Evolutionary conservation across 2,797 vertebrate species (phyloP).

Genomic region (Craterocephalus amniculus): DNA sequence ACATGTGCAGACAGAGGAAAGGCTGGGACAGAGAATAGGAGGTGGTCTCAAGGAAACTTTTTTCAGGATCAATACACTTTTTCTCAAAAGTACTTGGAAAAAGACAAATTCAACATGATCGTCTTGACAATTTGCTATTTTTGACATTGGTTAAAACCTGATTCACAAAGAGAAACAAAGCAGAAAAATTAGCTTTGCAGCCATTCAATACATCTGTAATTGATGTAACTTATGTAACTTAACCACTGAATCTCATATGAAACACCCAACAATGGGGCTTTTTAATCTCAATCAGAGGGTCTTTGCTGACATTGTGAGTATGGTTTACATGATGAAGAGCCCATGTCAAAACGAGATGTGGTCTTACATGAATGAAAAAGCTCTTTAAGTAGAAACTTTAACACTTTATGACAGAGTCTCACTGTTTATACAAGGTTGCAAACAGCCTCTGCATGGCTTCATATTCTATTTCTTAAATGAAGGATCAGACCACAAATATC

Average conservation of each 20-base stretch:
- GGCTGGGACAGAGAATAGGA: background rate
- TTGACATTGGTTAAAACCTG: background rate
- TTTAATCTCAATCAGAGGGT: slow-evolving; percentile 28
- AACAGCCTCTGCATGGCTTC: slow-evolving; percentile 7
- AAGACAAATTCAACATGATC: no score
- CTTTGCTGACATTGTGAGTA: slow-evolving; percentile 18
- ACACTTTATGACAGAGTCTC: slow-evolving; percentile 14
- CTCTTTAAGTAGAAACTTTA: background rate
- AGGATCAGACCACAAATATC: slow-evolving; percentile 15
- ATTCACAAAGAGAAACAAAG: background rate
- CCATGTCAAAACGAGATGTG: slow-evolving; percentile 28
- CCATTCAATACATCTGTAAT: slow-evolving; percentile 2
- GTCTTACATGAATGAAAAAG: slow-evolving; percentile 27
- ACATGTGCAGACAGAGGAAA: no score
- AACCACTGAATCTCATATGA: background rate
- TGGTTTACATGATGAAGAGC: slow-evolving; percentile 38
- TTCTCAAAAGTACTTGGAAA: no score
- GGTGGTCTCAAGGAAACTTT: background rate
- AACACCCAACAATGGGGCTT: background rate
- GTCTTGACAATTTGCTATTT: background rate
- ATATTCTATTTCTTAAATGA: slow-evolving; percentile 23
- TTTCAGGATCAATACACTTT: background rate
- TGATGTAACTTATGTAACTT: no score
- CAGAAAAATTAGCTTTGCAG: background rate
- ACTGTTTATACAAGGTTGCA: slow-evolving; percentile 30